These are phyloP conservation scores for Amphiura filiformis DNA, from an alignment of 35 echinoderm and acorn worm genomes.

Conservation along the genomic window DNA sequence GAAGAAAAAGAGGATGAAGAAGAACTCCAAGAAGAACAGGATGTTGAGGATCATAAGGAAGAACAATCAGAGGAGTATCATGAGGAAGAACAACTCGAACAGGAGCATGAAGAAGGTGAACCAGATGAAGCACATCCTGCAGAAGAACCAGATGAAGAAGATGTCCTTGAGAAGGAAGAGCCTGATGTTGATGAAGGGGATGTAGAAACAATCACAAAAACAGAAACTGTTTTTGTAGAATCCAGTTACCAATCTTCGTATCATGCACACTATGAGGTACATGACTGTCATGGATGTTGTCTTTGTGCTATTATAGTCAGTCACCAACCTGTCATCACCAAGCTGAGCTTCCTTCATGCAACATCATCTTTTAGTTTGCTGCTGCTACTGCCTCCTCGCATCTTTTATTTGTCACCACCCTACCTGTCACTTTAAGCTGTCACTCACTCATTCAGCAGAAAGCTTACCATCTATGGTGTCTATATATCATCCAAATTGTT, in stretches of 20 bases:
- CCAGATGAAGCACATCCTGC: not conserved
- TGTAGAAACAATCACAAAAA: not conserved
- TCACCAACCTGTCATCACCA: not conserved
- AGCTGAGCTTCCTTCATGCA: not conserved
- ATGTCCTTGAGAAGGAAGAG: not conserved
- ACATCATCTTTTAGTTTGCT: not conserved
- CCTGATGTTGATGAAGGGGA: slow-evolving; percentile 11
- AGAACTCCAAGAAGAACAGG: no score
- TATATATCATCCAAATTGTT: not conserved
- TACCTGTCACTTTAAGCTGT: not conserved
- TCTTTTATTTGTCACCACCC: not conserved
- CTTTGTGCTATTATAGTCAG: not conserved
- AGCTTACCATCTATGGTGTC: not conserved
- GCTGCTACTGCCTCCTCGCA: not conserved
- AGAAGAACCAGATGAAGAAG: slow-evolving; percentile 1
- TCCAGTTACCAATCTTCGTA: not conserved
- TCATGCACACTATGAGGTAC: not conserved
- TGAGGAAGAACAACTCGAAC: not conserved
- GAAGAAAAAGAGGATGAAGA: no score
- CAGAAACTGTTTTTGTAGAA: not conserved
- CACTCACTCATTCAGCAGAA: not conserved
- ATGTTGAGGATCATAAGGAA: no score
- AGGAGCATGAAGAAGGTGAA: not conserved
- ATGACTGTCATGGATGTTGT: not conserved
- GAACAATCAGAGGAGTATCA: not conserved